Evolutionary conservation across 2,888 invertebrate genomes (phyloP).

Genomic region (Drosophila prolongata): DNA sequence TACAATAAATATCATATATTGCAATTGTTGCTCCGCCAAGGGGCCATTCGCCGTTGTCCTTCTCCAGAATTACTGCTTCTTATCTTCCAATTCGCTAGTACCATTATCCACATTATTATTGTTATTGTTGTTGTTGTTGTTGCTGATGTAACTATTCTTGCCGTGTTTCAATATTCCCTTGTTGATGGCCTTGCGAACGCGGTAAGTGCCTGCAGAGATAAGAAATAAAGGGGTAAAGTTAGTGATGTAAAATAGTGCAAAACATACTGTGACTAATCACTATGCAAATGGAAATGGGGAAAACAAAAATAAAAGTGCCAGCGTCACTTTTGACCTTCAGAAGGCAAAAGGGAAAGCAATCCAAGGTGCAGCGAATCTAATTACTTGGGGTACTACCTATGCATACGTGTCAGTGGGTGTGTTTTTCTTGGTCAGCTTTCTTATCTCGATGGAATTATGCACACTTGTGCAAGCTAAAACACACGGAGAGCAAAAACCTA

Average conservation of each 20-base stretch:
- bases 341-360: constrained; percentile 62
- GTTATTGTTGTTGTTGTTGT: constrained; percentile 22
- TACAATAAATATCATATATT: constrained; percentile 67
- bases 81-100: constrained; percentile 47
- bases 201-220: constrained; percentile 50
- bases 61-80: constrained; percentile 13
- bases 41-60: constrained; percentile 12
- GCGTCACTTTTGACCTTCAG: constrained; percentile 58
- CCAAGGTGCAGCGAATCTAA: constrained; percentile 24
- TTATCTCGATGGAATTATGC: constrained; percentile 34
- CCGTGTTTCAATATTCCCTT: constrained; percentile 31
- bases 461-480: constrained; percentile 19
- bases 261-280: constrained; percentile 50
- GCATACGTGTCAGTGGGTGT: constrained; percentile 12
- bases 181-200: constrained; percentile 48
- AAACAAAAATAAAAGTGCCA: constrained; percentile 48
- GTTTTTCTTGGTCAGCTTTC: constrained; percentile 9
- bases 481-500: not conserved
- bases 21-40: constrained; percentile 36
- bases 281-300: constrained; percentile 11
- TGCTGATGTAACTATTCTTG: constrained; percentile 27
- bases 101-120: constrained; percentile 43
- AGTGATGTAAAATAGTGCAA: constrained; percentile 8
- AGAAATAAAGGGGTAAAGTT: constrained; percentile 9
- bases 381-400: not conserved